Conservation (phyloP, 2,113 vertebrate species). For the Myotis yumanensis region DNA sequence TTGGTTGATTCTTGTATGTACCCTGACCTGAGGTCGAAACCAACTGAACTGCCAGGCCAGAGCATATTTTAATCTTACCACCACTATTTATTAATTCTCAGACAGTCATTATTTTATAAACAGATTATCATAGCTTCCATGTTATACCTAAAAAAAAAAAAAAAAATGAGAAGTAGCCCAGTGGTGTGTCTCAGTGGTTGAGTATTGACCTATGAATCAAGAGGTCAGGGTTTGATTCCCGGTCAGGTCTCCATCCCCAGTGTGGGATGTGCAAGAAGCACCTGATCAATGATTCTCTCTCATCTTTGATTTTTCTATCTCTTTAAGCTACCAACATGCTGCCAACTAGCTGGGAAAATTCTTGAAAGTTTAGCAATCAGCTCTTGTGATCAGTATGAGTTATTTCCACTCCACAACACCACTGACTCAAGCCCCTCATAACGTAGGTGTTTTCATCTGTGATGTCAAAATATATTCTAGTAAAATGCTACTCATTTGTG, state of each 20-base stretch:
- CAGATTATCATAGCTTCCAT: not conserved
- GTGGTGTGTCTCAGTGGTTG: too few species aligned
- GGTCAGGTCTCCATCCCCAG: too few species aligned
- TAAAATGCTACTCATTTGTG: not conserved
- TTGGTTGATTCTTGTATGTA: not conserved
- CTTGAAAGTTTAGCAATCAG: not conserved
- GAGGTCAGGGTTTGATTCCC: too few species aligned
- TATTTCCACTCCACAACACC: too few species aligned
- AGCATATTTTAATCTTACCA: not conserved
- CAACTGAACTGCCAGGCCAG: not conserved
- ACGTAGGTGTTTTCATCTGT: not conserved
- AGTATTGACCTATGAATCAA: too few species aligned
- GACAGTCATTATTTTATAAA: not conserved
- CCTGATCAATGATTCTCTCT: too few species aligned
- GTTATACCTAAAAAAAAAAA: not conserved
- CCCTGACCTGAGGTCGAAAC: not conserved
- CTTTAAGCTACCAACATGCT: not conserved
- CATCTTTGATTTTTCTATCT: too few species aligned
- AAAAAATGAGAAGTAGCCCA: not conserved
- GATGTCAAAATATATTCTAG: not conserved
- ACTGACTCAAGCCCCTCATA: rapidly evolving
- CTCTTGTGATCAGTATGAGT: not conserved
- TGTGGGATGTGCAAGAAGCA: too few species aligned
- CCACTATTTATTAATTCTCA: not conserved
- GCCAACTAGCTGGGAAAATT: not conserved